phyloP scores from a whole-genome alignment of 2,113 vertebrate genomes.

The Okapia johnstoni region DNA sequence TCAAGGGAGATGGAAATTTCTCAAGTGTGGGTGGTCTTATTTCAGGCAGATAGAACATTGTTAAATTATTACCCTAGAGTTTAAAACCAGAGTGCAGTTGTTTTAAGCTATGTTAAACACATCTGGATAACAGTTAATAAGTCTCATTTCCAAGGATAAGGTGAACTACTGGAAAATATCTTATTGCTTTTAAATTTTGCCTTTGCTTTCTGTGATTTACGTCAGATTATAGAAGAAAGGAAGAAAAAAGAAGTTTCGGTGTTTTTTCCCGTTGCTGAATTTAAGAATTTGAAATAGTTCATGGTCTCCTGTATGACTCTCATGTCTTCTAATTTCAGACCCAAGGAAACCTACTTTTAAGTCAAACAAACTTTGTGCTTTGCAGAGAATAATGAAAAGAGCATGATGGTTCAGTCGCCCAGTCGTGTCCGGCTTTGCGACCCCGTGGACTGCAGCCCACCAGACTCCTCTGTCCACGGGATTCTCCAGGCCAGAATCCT shows the following conservation, averaged over 20 bases:
- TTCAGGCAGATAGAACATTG: background rate
- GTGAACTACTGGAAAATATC: background rate
- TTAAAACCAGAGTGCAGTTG: background rate
- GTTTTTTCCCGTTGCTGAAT: background rate
- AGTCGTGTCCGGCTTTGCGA: background rate
- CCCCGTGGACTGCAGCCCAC: background rate
- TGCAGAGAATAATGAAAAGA: background rate
- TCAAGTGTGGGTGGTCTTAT: background rate
- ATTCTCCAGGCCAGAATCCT: background rate
- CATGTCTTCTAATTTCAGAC: background rate
- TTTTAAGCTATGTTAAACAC: background rate
- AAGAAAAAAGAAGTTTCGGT: background rate
- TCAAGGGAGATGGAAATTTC: background rate
- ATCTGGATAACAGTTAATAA: background rate
- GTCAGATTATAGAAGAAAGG: background rate
- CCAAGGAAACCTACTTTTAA: background rate
- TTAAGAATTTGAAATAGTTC: background rate
- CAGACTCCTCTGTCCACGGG: background rate
- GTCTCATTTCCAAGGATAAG: background rate
- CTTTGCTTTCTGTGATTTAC: background rate
- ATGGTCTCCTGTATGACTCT: background rate
- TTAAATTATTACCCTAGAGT: background rate
- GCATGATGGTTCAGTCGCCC: background rate
- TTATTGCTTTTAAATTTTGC: background rate
- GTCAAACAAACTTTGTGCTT: background rate